Evolutionary conservation across 2,888 invertebrate genomes (phyloP).

Genomic region (Drosophila melanosoma): DNA sequence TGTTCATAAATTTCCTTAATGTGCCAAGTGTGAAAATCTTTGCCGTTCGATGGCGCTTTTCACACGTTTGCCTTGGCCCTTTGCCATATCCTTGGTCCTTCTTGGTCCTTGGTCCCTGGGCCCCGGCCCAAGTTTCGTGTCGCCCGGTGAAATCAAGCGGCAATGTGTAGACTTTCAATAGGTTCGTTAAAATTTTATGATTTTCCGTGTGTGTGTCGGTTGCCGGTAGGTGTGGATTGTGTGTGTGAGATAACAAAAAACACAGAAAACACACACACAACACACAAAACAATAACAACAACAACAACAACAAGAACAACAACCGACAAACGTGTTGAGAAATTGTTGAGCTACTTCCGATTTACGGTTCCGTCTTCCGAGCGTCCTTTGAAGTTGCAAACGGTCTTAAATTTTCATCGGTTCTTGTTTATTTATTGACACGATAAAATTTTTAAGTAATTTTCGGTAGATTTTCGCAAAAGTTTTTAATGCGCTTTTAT

Average conservation of each 20-base stretch:
- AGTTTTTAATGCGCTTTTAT: slow-evolving; percentile 64
- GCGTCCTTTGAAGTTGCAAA: slow-evolving; percentile 57
- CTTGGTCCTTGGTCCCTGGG: not conserved
- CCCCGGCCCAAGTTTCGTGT: slow-evolving; percentile 32
- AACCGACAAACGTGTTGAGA: slow-evolving; percentile 73
- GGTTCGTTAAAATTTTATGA: slow-evolving; percentile 82
- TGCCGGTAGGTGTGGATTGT: slow-evolving; percentile 21
- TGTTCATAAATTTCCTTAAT: slow-evolving; percentile 77
- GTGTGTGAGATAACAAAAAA: slow-evolving; percentile 50
- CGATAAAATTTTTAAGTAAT: slow-evolving; percentile 61
- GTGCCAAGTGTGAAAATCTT: slow-evolving; percentile 83
- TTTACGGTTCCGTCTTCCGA: slow-evolving; percentile 31
- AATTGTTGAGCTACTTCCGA: slow-evolving; percentile 77
- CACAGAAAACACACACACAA: slow-evolving; percentile 23
- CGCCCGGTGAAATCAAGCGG: slow-evolving; percentile 74
- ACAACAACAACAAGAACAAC: slow-evolving; percentile 1
- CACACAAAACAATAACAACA: not conserved
- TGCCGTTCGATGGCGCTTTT: slow-evolving; percentile 83
- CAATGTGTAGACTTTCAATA: slow-evolving; percentile 82
- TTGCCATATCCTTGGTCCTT: slow-evolving; percentile 21
- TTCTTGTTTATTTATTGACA: slow-evolving; percentile 59
- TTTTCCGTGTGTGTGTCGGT: slow-evolving; percentile 61
- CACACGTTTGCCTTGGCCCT: slow-evolving; percentile 72
- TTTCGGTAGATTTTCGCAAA: slow-evolving; percentile 33
- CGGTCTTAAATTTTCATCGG: slow-evolving; percentile 47